Evolutionary conservation across 2,797 vertebrate species (phyloP).

Genomic region (Calcarius lapponicus): DNA sequence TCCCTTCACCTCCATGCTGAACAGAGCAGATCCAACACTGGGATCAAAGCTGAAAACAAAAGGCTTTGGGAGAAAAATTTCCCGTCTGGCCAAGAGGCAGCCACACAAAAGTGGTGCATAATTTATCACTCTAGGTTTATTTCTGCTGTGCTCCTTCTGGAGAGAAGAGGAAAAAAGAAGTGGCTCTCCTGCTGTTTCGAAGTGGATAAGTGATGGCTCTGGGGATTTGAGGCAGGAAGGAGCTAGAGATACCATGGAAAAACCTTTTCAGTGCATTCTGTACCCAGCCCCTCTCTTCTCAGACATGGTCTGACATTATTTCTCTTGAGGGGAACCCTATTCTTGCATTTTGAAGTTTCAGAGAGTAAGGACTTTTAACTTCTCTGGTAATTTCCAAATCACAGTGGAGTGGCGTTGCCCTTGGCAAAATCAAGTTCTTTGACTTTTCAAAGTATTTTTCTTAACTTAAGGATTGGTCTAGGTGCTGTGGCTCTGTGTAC

Average conservation of each 20-base stretch:
- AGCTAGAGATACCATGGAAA: conserved; percentile 9
- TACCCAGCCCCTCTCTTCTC: background rate
- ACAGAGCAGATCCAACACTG: conserved; percentile 56
- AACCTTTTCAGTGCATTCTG: conserved; percentile 4
- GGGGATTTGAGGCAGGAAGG: conserved; percentile 28
- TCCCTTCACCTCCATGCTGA: conserved; percentile 68
- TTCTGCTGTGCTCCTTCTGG: conserved; percentile 59
- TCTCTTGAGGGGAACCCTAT: background rate
- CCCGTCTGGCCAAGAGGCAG: conserved; percentile 73
- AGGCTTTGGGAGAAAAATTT: conserved; percentile 71
- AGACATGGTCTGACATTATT: background rate
- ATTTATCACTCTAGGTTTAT: conserved; percentile 75
- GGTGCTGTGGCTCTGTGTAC: background rate
- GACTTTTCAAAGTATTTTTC: background rate
- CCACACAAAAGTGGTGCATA: conserved; percentile 75
- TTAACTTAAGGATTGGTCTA: background rate
- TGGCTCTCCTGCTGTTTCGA: conserved; percentile 25
- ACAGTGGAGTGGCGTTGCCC: background rate
- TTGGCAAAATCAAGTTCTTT: conserved; percentile 11
- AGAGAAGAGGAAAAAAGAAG: conserved; percentile 42
- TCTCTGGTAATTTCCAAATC: background rate
- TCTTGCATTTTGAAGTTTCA: conserved; percentile 21
- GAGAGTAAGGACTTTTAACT: background rate
- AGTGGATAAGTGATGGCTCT: conserved; percentile 44
- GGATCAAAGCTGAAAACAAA: conserved; percentile 74